Conservation (phyloP, 1,140 invertebrate genomes). For the Cyphomyrmex costatus region DNA sequence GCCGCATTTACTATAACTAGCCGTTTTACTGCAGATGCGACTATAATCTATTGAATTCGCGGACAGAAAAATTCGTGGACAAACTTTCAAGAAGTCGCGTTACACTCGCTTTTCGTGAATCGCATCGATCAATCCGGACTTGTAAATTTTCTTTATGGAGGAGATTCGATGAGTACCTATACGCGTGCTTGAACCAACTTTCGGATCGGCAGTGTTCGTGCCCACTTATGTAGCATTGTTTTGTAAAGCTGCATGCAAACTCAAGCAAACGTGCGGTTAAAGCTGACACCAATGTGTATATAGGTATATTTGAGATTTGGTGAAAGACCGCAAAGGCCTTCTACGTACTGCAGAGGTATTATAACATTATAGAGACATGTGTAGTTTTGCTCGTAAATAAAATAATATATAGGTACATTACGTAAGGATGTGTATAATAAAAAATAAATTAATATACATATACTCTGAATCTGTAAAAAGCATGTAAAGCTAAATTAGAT, state of each 20-base stretch:
- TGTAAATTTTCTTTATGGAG: conserved; percentile 70
- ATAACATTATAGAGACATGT: background rate
- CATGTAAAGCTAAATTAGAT: too few relatives aligned
- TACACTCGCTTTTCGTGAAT: conserved; percentile 30
- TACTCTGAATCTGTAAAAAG: too few relatives aligned
- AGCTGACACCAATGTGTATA: background rate
- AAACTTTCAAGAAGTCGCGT: conserved; percentile 16
- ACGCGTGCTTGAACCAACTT: conserved; percentile 21
- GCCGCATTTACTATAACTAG: background rate
- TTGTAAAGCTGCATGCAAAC: background rate
- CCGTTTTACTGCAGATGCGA: background rate
- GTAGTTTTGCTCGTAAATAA: background rate
- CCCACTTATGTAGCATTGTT: background rate
- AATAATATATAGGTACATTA: background rate
- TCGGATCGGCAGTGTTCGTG: background rate
- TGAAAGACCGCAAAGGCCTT: background rate
- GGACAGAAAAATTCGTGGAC: conserved; percentile 42
- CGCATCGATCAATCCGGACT: conserved; percentile 33
- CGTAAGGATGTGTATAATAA: too few relatives aligned
- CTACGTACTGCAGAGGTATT: background rate
- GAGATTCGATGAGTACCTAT: conserved; percentile 41
- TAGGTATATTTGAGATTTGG: background rate
- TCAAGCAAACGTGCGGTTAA: background rate
- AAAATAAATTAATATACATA: too few relatives aligned
- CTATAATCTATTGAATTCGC: background rate